Evolutionary conservation across 1,140 invertebrate species (phyloP), one percentile per base, ranked within the genome.

Genomic region (Diabrotica undecimpunctata): DNA sequence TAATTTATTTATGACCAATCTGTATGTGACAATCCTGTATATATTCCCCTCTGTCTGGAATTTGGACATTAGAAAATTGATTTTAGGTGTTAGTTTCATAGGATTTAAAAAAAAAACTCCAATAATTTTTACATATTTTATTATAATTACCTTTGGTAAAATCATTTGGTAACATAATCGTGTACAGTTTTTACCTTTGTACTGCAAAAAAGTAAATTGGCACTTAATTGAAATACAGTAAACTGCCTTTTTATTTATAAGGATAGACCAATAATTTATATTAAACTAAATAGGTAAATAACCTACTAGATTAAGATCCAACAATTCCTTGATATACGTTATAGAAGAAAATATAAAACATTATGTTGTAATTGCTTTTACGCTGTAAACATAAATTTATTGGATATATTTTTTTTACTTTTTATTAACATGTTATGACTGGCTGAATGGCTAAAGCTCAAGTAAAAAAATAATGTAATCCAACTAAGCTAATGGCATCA

Each of bases 111-210:
- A 25, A 2, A 25, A 25, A 25, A 25, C 25, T 25, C 25, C 25
- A 25, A 25, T 25, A 25, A 25, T 25, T 25, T 25, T 25, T 25
- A 25, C 25, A 25, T 25, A 38, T 54, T 62, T 72, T 73, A 73
- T 74, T 74, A 54, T 58, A 14, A 60, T 46, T 25, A 54, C 73
- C 73, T 74, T 74, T 74, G 73, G 73, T 74, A 70, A 74, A 74
- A 70, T 73, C 72, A 73, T 73, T 64, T 74, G 73, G 73, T 72
- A 72, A 70, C 67, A 72, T 70, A 70, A 66, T 70, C 64, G 69
- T 66, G 70, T 75, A 73, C 71, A 67, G 25, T 66, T 65, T 66
- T 66, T 66, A 65, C 62, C 52, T 72, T 73, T 72, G 67, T 72
- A 70, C 67, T 73, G 71, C 62, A 68, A 68, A 67, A 57, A 52